Evolutionary conservation across 1,140 invertebrate genomes (phyloP), one percentile per base, ranked within the genome.

Genomic region (Dermatophagoides farinae): DNA sequence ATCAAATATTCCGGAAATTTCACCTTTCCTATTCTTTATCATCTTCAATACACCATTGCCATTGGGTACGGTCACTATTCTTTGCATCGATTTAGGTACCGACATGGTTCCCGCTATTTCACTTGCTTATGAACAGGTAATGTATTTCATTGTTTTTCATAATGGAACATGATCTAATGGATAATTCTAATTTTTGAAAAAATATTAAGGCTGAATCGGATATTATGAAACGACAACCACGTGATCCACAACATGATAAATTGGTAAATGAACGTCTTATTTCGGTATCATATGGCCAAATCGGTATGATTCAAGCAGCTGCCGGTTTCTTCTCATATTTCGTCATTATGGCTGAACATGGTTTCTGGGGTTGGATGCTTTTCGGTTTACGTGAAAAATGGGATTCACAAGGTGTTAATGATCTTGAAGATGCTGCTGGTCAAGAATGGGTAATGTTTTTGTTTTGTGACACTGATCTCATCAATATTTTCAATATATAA

Each of bases 261-360:
- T 73, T 82, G 50, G 80, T 82, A 23, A 80, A 80, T 67, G 73
- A 78, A 44, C 64, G 66, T 49, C 51, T 68, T 12, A 68, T 68
- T 52, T 67, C 66, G 14, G 89, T 96, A 83, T 89, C 92, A 46
- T 97, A 97, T 73, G 90, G 91, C 69, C 92, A 97, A 74, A 95
- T 97, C 72, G 92, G 92, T 70, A 96, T 97, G 89, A 97, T 98
- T 72, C 93, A 98, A 79, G 93, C 93, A 57, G 88, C 88, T 37
- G 92, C 91, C 65, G 95, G 92, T 38, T 98, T 98, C 83, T 98
- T 97, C 76, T 88, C 91, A 9, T 97, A 97, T 78, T 95, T 97
- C 73, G 89, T 96, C 52, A 96, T 97, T 69, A 91, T 97, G 89
- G 88, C 89, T 78, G 90, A 97, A 71, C 95, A 96, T 75, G 93